Percentiles rank a stretch among this genome's conserved stretches.
Evolutionary conservation across 2,888 invertebrate species (phyloP).

Genomic region (Ophion ventricosus): DNA sequence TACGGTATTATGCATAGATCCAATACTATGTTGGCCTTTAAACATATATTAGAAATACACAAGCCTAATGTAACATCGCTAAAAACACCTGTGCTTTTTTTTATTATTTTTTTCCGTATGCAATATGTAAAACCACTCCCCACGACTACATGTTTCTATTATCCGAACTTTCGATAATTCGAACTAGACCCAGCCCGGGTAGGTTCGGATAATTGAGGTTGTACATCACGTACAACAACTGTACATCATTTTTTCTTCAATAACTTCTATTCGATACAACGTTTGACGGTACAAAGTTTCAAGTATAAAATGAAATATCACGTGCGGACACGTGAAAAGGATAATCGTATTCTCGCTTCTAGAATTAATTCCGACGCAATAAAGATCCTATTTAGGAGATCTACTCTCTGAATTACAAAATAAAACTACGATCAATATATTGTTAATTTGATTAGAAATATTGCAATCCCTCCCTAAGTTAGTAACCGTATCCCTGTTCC

Average conservation of each 20-base stretch:
- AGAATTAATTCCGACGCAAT: neutral
- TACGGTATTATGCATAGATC: too few species aligned
- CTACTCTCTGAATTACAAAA: conserved; percentile 36
- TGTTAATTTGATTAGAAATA: conserved; percentile 43
- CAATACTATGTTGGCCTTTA: too few species aligned
- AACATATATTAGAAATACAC: too few species aligned
- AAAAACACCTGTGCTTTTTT: too few species aligned
- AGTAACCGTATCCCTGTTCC: neutral
- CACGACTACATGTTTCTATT: too few species aligned
- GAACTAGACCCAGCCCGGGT: too few species aligned
- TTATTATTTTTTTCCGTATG: too few species aligned
- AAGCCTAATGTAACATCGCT: too few species aligned
- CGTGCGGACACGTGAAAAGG: neutral
- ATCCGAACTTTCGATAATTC: too few species aligned
- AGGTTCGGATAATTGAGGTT: too few species aligned
- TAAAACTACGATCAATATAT: conserved; percentile 5
- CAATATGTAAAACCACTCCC: too few species aligned
- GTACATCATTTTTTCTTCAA: conserved; percentile 16
- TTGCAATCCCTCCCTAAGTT: conserved; percentile 24
- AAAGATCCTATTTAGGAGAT: neutral
- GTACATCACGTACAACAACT: too few species aligned
- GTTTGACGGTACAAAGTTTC: conserved; percentile 9
- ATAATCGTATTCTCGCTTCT: neutral
- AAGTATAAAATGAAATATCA: conserved; percentile 57
- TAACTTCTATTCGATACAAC: conserved; percentile 38